Conservation (phyloP, 2,888 invertebrate species). For the Phymatocera aterrima region DNA sequence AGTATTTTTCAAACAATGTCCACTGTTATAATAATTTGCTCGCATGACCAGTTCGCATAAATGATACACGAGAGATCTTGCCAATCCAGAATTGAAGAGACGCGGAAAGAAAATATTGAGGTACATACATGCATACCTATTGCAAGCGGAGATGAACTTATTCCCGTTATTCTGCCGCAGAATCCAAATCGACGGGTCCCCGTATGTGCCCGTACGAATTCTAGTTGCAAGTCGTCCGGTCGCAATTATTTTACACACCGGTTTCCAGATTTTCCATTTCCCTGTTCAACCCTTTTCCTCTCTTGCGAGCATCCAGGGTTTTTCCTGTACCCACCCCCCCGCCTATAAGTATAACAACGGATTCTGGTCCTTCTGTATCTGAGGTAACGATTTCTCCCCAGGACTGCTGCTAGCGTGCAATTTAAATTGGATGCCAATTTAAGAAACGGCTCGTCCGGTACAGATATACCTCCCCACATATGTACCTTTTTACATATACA, state of each 20-base stretch:
- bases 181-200: too few relatives aligned
- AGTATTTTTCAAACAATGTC: conserved; percentile 69
- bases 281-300: too few relatives aligned
- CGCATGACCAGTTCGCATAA: conserved; percentile 68
- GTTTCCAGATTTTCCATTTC: too few relatives aligned
- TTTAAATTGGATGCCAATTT: conserved; percentile 46
- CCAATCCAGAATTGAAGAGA: background rate
- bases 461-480: conserved; percentile 5
- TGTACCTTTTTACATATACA: conserved; percentile 10
- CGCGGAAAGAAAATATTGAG: background rate
- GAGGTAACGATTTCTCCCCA: conserved; percentile 10
- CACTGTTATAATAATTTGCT: conserved; percentile 70
- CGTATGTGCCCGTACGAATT: too few relatives aligned
- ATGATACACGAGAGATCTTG: conserved; percentile 54
- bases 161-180: too few relatives aligned
- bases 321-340: background rate
- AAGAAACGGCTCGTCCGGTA: conserved; percentile 34
- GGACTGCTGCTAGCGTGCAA: conserved; percentile 41
- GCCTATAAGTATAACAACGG: too few relatives aligned
- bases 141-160: too few relatives aligned
- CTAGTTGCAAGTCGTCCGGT: too few relatives aligned
- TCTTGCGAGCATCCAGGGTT: background rate
- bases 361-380: background rate
- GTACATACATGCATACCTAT: too few relatives aligned
- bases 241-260: too few relatives aligned